Conservation (phyloP, 1,140 invertebrate species). For the Panagrolaimus sp. region DNA sequence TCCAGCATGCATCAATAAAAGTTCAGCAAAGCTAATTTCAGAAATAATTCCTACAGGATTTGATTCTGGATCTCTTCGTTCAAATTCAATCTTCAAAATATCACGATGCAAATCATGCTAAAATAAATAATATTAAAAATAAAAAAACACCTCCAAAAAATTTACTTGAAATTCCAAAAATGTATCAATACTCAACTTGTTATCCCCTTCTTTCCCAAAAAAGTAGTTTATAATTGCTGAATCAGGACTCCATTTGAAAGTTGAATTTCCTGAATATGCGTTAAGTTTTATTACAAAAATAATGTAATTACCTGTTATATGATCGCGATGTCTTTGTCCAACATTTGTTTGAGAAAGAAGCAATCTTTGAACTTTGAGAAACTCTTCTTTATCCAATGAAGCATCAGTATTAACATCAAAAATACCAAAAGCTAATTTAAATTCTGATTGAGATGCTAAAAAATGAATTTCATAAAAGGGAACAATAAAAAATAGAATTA, state of each 20-base stretch:
- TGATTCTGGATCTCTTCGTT: slow-evolving; percentile 59
- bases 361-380: slow-evolving; percentile 75
- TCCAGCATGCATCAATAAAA: slow-evolving; percentile 89
- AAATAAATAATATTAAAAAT: slow-evolving; percentile 74
- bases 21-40: slow-evolving; percentile 87
- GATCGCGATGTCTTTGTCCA: slow-evolving; percentile 86
- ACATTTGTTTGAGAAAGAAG: slow-evolving; percentile 76
- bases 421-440: slow-evolving; percentile 98
- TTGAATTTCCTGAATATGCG: too few species aligned
- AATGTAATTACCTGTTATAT: too few species aligned
- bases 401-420: slow-evolving; percentile 98
- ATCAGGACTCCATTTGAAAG: slow-evolving; percentile 62
- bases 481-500: slow-evolving; percentile 65
- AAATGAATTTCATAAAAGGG: slow-evolving; percentile 29
- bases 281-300: too few species aligned
- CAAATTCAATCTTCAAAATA: slow-evolving; percentile 78
- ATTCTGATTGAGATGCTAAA: slow-evolving; percentile 89
- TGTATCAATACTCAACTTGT: slow-evolving; percentile 64
- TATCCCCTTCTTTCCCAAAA: slow-evolving; percentile 63
- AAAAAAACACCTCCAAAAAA: background rate
- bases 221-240: slow-evolving; percentile 64
- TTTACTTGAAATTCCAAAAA: slow-evolving; percentile 61
- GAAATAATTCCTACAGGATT: slow-evolving; percentile 73
- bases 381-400: slow-evolving; percentile 92
- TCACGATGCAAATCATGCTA: slow-evolving; percentile 87